phyloP scores from a whole-genome alignment of 1,140 invertebrate genomes.

The Panagrolaimus sp. region DNA sequence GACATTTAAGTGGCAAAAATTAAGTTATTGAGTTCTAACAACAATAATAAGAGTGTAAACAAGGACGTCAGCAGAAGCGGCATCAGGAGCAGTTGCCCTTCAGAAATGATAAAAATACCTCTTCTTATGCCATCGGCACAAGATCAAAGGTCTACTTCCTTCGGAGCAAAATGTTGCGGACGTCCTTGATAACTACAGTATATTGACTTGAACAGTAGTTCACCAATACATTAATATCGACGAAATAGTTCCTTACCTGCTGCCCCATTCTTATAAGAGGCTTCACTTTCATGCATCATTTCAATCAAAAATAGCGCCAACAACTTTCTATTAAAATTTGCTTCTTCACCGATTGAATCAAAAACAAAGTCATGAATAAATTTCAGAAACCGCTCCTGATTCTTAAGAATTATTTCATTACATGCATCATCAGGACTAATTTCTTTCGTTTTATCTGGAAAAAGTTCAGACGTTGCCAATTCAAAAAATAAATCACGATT shows the following conservation, averaged over 20 bases:
- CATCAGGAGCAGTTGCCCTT: no score
- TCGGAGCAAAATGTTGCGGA: no score
- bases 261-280: constrained; percentile 4
- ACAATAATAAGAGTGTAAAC: no score
- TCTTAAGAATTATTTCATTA: background rate
- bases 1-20: no score
- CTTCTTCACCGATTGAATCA: background rate
- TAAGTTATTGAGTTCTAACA: no score
- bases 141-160: no score
- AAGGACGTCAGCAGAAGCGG: no score
- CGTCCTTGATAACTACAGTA: no score
- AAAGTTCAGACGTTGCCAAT: background rate
- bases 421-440: background rate
- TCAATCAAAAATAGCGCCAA: background rate
- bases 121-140: no score
- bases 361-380: constrained; percentile 4
- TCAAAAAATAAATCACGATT: background rate
- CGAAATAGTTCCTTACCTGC: background rate
- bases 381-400: background rate
- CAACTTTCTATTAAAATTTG: constrained; percentile 6
- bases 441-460: background rate
- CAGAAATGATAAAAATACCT: no score
- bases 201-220: no score
- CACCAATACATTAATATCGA: background rate
- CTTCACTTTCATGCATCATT: constrained; percentile 7